Evolutionary conservation across 2,888 invertebrate species (phyloP).

Genomic region (Bimastos eiseni): DNA sequence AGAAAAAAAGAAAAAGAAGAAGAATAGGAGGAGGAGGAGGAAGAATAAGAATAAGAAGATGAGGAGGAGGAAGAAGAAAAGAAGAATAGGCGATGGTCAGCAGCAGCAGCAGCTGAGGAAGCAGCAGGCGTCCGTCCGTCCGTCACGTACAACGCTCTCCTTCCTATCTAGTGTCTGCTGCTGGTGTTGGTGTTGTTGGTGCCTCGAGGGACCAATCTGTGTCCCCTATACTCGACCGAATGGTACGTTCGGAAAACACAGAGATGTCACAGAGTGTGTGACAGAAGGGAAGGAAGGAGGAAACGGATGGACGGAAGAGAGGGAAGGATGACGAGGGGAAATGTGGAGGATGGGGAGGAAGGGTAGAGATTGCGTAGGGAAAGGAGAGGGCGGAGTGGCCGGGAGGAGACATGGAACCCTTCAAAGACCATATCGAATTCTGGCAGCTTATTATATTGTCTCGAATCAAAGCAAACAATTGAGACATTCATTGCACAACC

Average conservation of each 20-base stretch:
- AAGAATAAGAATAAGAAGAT: not conserved
- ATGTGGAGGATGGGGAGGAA: not conserved
- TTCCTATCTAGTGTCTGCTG: too few species aligned
- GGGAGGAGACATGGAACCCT: not conserved
- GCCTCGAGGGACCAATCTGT: not conserved
- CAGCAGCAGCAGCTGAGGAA: not conserved
- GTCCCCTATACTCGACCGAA: not conserved
- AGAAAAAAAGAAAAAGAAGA: too few species aligned
- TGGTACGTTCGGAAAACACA: not conserved
- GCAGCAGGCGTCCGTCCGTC: too few species aligned
- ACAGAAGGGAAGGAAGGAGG: not conserved
- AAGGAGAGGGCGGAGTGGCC: not conserved
- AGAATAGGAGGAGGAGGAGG: not conserved
- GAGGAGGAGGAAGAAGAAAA: not conserved
- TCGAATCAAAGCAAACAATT: not conserved
- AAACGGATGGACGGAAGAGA: not conserved
- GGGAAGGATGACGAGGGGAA: not conserved
- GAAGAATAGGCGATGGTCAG: not conserved
- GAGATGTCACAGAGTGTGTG: not conserved
- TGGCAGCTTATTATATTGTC: slow-evolving; percentile 13
- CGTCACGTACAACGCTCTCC: too few species aligned
- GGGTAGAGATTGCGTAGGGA: not conserved
- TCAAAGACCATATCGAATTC: not conserved
- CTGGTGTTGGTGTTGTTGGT: not conserved
- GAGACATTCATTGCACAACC: not conserved